Conservation (phyloP, 2,888 invertebrate genomes). For the Drosophila engyochracea region DNA sequence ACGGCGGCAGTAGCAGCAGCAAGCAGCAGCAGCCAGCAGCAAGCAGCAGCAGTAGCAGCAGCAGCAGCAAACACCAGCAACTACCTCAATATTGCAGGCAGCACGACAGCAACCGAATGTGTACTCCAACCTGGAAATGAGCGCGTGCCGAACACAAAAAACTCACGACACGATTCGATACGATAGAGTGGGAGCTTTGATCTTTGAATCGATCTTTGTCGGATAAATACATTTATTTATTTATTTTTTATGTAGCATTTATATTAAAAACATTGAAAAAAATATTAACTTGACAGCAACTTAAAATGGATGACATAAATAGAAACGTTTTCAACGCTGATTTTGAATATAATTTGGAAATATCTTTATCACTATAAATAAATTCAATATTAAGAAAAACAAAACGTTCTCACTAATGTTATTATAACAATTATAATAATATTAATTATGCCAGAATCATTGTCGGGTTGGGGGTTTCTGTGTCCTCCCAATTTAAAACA, state of each 20-base stretch:
- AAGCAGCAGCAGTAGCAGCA: not conserved
- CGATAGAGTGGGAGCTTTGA: not conserved
- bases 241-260: too few relatives aligned
- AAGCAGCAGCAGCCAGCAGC: slow-evolving; percentile 1
- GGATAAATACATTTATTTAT: not conserved
- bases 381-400: too few relatives aligned
- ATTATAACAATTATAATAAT: too few relatives aligned
- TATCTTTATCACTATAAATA: too few relatives aligned
- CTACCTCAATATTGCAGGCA: slow-evolving; percentile 72
- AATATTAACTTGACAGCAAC: too few relatives aligned
- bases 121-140: not conserved
- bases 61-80: slow-evolving; percentile 20
- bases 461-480: not conserved
- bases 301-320: not conserved
- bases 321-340: not conserved
- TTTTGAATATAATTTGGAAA: too few relatives aligned
- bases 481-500: not conserved
- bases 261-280: too few relatives aligned
- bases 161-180: not conserved
- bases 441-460: too few relatives aligned
- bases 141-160: not conserved
- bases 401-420: too few relatives aligned
- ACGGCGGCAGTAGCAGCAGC: slow-evolving; percentile 15
- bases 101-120: slow-evolving; percentile 13
- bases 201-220: not conserved